These are phyloP conservation scores for Catajapyx aquilonaris DNA, from an alignment of 1,140 invertebrate species.

Conservation along the genomic window DNA sequence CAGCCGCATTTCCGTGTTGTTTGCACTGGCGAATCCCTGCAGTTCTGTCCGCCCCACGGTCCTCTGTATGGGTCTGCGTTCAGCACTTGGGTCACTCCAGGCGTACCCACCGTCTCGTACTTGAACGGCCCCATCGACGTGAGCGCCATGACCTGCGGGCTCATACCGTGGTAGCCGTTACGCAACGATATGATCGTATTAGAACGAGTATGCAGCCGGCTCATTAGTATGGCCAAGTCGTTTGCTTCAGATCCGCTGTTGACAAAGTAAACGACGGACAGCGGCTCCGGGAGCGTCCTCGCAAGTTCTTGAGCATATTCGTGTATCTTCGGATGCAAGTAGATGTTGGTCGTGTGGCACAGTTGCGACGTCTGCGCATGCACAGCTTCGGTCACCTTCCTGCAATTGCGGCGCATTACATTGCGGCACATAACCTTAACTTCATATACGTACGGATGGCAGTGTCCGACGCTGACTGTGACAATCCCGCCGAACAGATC, in stretches of 20 bases:
- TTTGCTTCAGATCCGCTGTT: slow-evolving; percentile 97
- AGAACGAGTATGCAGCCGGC: slow-evolving; percentile 59
- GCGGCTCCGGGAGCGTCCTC: slow-evolving; percentile 55
- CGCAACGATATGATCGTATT: slow-evolving; percentile 68
- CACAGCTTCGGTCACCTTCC: slow-evolving; percentile 53
- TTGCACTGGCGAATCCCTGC: slow-evolving; percentile 71
- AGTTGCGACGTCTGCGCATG: slow-evolving; percentile 55
- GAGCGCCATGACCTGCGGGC: slow-evolving; percentile 55
- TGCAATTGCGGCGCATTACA: slow-evolving; percentile 16
- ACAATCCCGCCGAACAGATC: slow-evolving; percentile 93
- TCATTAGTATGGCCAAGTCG: slow-evolving; percentile 74
- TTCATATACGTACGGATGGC: slow-evolving; percentile 65
- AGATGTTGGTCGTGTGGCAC: slow-evolving; percentile 83
- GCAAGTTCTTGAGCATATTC: slow-evolving; percentile 71
- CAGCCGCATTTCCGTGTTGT: slow-evolving; percentile 45
- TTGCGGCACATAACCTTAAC: neutral
- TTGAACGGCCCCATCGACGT: slow-evolving; percentile 62
- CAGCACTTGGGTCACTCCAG: slow-evolving; percentile 33
- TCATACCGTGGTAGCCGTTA: slow-evolving; percentile 80
- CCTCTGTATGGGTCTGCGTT: slow-evolving; percentile 81
- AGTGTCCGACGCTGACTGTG: slow-evolving; percentile 92
- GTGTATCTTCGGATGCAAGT: slow-evolving; percentile 70
- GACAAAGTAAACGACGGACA: slow-evolving; percentile 77
- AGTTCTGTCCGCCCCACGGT: slow-evolving; percentile 65
- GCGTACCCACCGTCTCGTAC: slow-evolving; percentile 35